phyloP scores from a whole-genome alignment of 2,888 invertebrate species.

The Netelia fuscicornis region DNA sequence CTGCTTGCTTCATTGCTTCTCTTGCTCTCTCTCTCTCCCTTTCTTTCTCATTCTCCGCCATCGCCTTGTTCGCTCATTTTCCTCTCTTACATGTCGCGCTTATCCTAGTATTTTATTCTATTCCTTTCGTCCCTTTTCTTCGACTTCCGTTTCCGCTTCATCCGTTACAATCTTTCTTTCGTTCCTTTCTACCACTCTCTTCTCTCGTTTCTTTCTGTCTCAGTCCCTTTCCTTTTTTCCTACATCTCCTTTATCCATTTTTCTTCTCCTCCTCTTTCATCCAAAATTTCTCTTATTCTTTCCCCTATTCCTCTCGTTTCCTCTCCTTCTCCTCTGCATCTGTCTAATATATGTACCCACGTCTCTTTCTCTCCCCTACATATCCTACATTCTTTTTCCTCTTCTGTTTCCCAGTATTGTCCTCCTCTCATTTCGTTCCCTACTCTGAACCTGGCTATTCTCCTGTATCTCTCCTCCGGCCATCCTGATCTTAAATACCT shows the following conservation, averaged over 20 bases:
- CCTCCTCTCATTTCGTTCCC: background rate
- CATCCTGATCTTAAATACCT: no score
- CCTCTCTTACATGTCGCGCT: no score
- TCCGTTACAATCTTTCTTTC: no score
- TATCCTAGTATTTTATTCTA: no score
- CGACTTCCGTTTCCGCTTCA: no score
- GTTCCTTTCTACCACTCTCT: no score
- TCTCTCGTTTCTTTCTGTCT: background rate
- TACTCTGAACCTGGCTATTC: no score
- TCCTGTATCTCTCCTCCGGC: no score
- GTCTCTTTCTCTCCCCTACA: conserved; percentile 3
- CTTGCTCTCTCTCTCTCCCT: background rate
- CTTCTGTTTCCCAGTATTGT: background rate
- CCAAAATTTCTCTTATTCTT: background rate
- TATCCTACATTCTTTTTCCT: background rate
- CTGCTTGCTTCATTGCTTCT: no score
- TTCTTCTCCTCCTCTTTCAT: background rate
- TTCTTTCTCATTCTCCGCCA: no score
- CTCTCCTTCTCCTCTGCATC: background rate
- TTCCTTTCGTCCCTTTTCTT: no score
- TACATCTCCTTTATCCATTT: background rate
- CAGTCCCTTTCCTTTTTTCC: background rate
- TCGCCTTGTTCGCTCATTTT: no score
- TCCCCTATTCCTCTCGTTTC: background rate
- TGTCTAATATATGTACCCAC: conserved; percentile 16